phyloP scores from a whole-genome alignment of 2,888 invertebrate species.

The Brachyopa scutellaris region DNA sequence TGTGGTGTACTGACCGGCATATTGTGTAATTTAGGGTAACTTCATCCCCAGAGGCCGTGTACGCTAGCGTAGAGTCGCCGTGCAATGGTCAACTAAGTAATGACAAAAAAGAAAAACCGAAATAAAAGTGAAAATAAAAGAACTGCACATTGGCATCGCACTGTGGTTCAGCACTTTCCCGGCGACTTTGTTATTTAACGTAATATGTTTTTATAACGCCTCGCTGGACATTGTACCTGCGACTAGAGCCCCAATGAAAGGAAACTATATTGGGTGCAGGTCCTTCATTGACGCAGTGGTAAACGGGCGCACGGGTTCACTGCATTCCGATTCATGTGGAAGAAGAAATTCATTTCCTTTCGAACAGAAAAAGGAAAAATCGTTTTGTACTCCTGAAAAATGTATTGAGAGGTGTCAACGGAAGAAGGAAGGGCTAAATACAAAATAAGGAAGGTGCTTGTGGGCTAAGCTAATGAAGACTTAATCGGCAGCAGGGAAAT shows the following conservation, averaged over 20 bases:
- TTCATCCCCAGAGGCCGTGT: slow-evolving; percentile 68
- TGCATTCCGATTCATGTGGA: slow-evolving; percentile 53
- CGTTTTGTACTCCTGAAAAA: background rate
- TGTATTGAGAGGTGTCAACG: too few relatives aligned
- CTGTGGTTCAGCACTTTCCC: slow-evolving; percentile 61
- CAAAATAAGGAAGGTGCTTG: too few relatives aligned
- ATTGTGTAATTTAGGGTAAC: slow-evolving; percentile 81
- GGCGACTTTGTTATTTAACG: slow-evolving; percentile 55
- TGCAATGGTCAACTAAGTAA: slow-evolving; percentile 37
- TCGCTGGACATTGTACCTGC: slow-evolving; percentile 56
- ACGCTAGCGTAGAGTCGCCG: slow-evolving; percentile 38
- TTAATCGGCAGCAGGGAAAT: too few relatives aligned
- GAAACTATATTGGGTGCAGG: slow-evolving; percentile 43
- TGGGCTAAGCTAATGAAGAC: too few relatives aligned
- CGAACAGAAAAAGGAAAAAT: slow-evolving; percentile 1
- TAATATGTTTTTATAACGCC: slow-evolving; percentile 59
- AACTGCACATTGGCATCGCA: slow-evolving; percentile 70
- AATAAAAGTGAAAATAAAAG: slow-evolving; percentile 67
- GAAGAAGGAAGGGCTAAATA: too few relatives aligned
- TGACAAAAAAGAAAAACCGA: slow-evolving; percentile 49
- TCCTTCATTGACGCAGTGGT: slow-evolving; percentile 5
- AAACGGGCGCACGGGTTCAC: slow-evolving; percentile 1
- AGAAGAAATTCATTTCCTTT: slow-evolving; percentile 36
- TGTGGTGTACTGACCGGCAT: slow-evolving; percentile 76
- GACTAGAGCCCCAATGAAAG: slow-evolving; percentile 4